These are phyloP conservation scores for Dipodomys ordii DNA, from an alignment of 2,113 vertebrate genomes.

Conservation along the genomic window DNA sequence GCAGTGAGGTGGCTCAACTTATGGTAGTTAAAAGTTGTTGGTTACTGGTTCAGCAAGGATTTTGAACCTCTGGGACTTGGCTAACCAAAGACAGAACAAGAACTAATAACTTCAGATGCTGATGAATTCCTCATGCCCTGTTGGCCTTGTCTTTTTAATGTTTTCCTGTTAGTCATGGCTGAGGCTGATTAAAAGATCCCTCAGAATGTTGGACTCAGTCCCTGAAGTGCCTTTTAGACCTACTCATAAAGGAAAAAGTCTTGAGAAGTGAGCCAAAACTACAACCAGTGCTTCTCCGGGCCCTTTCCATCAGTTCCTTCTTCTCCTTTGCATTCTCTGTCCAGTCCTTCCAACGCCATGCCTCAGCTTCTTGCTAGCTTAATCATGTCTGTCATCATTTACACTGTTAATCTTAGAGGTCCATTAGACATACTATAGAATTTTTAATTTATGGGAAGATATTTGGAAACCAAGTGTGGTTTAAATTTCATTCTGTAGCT, in stretches of 20 bases:
- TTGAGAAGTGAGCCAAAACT: conserved; percentile 41
- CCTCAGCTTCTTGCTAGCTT: neutral
- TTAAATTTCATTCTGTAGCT: conserved; percentile 45
- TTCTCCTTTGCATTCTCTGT: neutral
- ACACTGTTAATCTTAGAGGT: neutral
- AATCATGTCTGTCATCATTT: neutral
- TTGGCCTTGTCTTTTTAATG: conserved; percentile 4
- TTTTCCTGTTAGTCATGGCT: neutral
- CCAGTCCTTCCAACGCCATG: neutral
- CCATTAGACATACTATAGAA: neutral
- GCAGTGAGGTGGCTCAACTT: neutral
- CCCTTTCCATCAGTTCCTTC: neutral
- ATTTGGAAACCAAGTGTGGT: neutral
- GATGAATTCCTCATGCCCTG: conserved; percentile 18
- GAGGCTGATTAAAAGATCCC: conserved; percentile 37
- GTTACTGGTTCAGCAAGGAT: neutral
- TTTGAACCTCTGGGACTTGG: neutral
- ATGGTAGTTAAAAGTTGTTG: neutral
- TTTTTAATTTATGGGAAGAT: neutral
- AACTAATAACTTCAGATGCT: conserved; percentile 34
- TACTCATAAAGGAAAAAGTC: neutral
- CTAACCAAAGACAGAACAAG: conserved; percentile 50
- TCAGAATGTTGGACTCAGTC: neutral
- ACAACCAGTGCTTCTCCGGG: neutral
- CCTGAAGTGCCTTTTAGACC: neutral